Base-by-base conservation (phyloP, 1,140 invertebrate genomes). In the Sinonovacula constricta region DNA sequence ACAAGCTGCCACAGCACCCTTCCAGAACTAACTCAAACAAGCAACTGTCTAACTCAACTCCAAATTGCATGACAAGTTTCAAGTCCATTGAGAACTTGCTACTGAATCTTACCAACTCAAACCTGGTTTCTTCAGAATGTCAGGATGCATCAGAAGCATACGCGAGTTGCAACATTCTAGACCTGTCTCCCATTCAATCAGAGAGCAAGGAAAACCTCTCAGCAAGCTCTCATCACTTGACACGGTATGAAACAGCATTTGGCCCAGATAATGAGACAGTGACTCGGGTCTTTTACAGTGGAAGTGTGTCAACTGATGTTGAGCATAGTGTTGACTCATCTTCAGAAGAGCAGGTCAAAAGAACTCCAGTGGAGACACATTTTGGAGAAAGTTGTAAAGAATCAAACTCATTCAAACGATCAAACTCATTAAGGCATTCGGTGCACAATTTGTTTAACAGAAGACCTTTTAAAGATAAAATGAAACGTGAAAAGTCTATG, bases 31-130 rank as follows among this genome's bases (percentile, higher is more conserved):
- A n/a, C n/a, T n/a, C 39, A 45, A 18, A 18, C 18, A 18, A 18
- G 7, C 39, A 45, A 18, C 39, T 45, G 7, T 39, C 71, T 60
- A 79, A 79, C 68, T 66, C 74, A 2, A 67, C 57, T 30, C 72
- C 78, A 3, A 69, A 72, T 33, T 56, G 34, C 51, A 53, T 82
- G 14, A 76, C 59, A 53, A 83, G 85, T 12, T 87, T 85, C 67
- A 75, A 84, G 49, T 92, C 91, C 5, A 86, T 91, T 24, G 90
- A 91, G 80, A 90, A 91, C 79, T 84, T 92, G 31, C 82, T 91
- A 56, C 65, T 91, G 24, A 85, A 83, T 79, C 54, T 87, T 62
- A 85, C 85, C 18, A 72, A 62, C 66, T 28, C 30, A 65, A 65
- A 26, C 30, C 51, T 45, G 49, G 22, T 49, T 66, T 76, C 51